Base-by-base conservation (phyloP, 2,888 invertebrate species). In the Callinectes sapidus region DNA sequence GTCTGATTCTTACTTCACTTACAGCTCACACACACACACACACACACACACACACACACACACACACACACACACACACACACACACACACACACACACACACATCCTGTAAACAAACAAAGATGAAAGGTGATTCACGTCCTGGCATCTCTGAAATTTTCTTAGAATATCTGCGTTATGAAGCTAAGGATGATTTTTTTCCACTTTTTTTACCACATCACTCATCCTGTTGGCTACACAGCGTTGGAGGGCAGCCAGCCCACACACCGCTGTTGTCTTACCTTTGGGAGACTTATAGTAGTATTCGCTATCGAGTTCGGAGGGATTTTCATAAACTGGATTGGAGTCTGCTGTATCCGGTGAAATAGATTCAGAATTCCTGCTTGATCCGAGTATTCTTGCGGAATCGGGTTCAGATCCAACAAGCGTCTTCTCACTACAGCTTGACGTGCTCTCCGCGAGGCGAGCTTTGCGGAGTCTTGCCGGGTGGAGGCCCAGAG, bases 301-400 rank as follows among this genome's bases (percentile, higher is more conserved):
- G 92, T 92, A 92, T 90, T 90, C 90, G 81, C 90, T 92, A 48
- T 92, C 92, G 90, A 92, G 13, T 88, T 92, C 92, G 77, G 92
- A 92, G 54, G 92, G 92, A 92, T 92, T 92, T 92, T 92, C 92
- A 92, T 92, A 92, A 90, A 92, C 92, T 87, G 92, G 92, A 81
- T 42, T 92, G 87, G 90, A 90, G 81, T 92, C 92, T 71, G 61
- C 90, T 54, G 87, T 92, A 90, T 88, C 92, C 92, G 77, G 87
- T 81, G 90, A 90, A 92, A 89, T 87, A 42, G 90, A 92, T 48
- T 87, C 88, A n/a, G 90, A 90, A 88, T 92, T 90, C 90, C 71
- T 66, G 23, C 88, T 39, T 28, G 90, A 92, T 77, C 90, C 92
- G 87, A 89, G 90, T 87, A 90, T 88, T 77, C 92, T 88, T 23